A percentile compares a stretch with the other conserved stretches of the same genome.
Conservation (phyloP, 2,797 vertebrate genomes). For the Etheostoma nigrum region DNA sequence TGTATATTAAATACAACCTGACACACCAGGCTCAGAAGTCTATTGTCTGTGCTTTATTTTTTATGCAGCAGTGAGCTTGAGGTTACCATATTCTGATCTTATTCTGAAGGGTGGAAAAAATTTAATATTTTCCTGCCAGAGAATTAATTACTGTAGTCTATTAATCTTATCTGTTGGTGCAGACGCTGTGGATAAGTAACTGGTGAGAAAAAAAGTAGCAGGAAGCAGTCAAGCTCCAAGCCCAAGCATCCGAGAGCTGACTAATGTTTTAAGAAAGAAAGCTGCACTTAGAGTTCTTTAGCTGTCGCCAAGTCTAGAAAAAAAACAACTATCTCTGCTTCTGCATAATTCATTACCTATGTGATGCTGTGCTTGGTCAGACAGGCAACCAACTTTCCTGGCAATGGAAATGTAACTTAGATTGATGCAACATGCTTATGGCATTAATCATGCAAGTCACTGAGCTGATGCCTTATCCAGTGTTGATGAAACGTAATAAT, state of each 20-base stretch:
- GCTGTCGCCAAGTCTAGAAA: slow-evolving; percentile 58
- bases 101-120: slow-evolving; percentile 30
- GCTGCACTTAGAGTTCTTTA: slow-evolving; percentile 68
- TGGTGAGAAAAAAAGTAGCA: slow-evolving; percentile 28
- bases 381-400: slow-evolving; percentile 62
- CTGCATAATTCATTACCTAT: slow-evolving; percentile 74
- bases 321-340: slow-evolving; percentile 25
- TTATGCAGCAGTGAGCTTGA: slow-evolving; percentile 12
- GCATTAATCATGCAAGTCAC: slow-evolving; percentile 61
- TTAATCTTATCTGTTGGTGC: slow-evolving; percentile 64
- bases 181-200: slow-evolving; percentile 57
- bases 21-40: neutral
- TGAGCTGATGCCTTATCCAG: slow-evolving; percentile 56
- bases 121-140: slow-evolving; percentile 39
- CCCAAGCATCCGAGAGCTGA: slow-evolving; percentile 58
- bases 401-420: slow-evolving; percentile 60
- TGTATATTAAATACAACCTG: slow-evolving; percentile 10
- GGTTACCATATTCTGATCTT: slow-evolving; percentile 41
- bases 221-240: slow-evolving; percentile 64
- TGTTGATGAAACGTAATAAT: slow-evolving; percentile 58
- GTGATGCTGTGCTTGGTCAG: slow-evolving; percentile 71
- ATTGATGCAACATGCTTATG: slow-evolving; percentile 55
- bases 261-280: slow-evolving; percentile 76
- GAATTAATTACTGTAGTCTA: slow-evolving; percentile 58
- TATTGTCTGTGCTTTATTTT: slow-evolving; percentile 17